Percentiles rank a stretch among this genome's conserved stretches.
Conservation (phyloP, 2,888 invertebrate genomes). For the Sesia apiformis region DNA sequence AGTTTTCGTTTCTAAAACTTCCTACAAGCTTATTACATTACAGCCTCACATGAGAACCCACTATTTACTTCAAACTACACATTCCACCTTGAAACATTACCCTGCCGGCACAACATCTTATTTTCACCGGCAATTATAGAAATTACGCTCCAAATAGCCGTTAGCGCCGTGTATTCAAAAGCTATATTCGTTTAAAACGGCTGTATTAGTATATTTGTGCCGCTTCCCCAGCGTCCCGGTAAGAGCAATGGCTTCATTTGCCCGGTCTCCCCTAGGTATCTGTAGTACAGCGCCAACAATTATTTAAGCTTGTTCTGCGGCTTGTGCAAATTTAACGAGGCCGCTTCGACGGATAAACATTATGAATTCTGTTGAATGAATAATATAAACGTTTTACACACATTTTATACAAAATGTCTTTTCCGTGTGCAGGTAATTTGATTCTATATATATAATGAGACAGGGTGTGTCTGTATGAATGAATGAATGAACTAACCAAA, state of each 20-base stretch:
- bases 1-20: too few relatives aligned
- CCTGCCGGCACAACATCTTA: constrained; percentile 14
- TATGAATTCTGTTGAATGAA: too few relatives aligned
- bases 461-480: too few relatives aligned
- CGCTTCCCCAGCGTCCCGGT: not conserved
- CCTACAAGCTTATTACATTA: too few relatives aligned
- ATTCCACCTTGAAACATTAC: constrained; percentile 25
- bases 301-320: constrained; percentile 35
- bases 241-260: constrained; percentile 46
- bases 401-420: too few relatives aligned
- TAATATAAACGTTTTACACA: too few relatives aligned
- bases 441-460: too few relatives aligned
- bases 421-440: too few relatives aligned
- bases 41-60: constrained; percentile 8
- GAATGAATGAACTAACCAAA: too few relatives aligned
- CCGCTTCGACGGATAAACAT: constrained; percentile 7
- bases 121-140: constrained; percentile 3
- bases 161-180: not conserved
- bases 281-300: constrained; percentile 22
- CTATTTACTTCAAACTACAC: constrained; percentile 50
- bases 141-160: not conserved
- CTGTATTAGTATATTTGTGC: not conserved
- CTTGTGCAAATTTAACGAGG: constrained; percentile 50
- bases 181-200: not conserved
- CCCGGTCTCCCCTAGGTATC: constrained; percentile 22